phyloP scores from a whole-genome alignment of 2,797 vertebrate genomes.

The Hoplostethus mediterraneus region DNA sequence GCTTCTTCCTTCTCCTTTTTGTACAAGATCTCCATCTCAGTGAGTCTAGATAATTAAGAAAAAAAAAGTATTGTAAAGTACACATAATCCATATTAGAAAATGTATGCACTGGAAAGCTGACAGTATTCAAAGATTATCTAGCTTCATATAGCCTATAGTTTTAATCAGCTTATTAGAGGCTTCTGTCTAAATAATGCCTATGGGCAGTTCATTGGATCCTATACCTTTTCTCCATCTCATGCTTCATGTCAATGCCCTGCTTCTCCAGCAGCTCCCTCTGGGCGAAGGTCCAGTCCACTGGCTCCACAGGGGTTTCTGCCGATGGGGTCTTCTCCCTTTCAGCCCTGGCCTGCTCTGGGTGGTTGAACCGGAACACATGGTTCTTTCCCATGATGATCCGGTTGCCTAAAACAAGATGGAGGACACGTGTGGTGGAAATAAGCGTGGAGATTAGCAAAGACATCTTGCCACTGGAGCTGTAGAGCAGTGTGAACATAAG shows the following conservation, averaged over 20 bases:
- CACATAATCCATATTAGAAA: neutral
- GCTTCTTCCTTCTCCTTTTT: conserved; percentile 99
- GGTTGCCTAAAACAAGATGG: conserved; percentile 89
- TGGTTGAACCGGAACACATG: conserved; percentile 99
- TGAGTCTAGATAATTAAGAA: conserved; percentile 84
- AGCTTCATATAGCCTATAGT: neutral
- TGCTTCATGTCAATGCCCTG: conserved; percentile 99
- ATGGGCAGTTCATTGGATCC: neutral
- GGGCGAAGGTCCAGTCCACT: conserved; percentile 99
- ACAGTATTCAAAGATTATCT: neutral
- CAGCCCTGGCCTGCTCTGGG: conserved; percentile 97
- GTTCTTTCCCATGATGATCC: conserved; percentile 99
- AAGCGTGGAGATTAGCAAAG: neutral
- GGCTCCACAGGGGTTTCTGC: conserved; percentile 98
- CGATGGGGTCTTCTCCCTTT: conserved; percentile 96
- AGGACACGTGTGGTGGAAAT: neutral
- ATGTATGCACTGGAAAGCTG: neutral
- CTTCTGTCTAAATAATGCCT: neutral
- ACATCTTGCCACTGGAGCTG: neutral
- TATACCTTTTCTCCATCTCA: conserved; percentile 98
- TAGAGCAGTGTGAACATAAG: neutral
- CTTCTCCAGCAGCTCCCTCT: conserved; percentile 97
- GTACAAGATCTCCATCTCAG: conserved; percentile 99
- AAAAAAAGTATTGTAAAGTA: conserved; percentile 28
- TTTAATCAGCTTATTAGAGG: neutral